Base-by-base conservation (phyloP, 2,797 vertebrate genomes). In the Picus viridis region DNA sequence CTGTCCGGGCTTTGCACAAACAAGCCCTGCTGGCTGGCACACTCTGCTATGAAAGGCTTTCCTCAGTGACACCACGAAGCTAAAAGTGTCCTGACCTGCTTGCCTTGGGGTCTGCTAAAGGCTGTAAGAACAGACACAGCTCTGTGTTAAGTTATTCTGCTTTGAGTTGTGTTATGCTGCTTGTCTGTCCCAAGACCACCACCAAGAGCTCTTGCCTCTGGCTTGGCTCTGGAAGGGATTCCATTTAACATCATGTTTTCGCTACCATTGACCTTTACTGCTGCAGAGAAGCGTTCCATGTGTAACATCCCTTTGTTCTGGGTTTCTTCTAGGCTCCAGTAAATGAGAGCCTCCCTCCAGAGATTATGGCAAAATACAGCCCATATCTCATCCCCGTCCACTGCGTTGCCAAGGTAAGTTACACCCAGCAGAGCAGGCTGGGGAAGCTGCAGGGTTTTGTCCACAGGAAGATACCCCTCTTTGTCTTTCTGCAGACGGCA, bases 401-500 rank as follows among this genome's bases (percentile, higher is more conserved):
- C 97, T 99, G 99, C 87, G 70, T 94, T 80, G 98, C 98, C 94
- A 99, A 98, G 99, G 99, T 99, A 96, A 79, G 96, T 45, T 45
- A 69, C 69, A 54, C 8, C 3, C 1, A 2, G 2, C 2, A 14
- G 8, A 16, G 53, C 39, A 3, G 56, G 19, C 16, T 1, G 1
- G 6, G 22, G 69, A 69, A 57, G 54, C 36, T 34, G 64, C 12
- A 2, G 22, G 51, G 24, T 78, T 68, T 62, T 86, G 41, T 20
- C 47, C 10, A 4, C 19, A 34, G 1, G 11, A 20, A 11, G 29
- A 8, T 16, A 26, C 4, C 6, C 11, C 7, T 17, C 24, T 43
- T 39, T 70, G 74, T 63, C 32, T 26, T 82, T 58, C 62, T 0
- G 2, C 26, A 43, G 73, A 3, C 16, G 19, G 3, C 4, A 1